Evolutionary conservation across 2,888 invertebrate species (phyloP), one percentile per base, ranked within the genome.

Genomic region (Choreutis nemorana): DNA sequence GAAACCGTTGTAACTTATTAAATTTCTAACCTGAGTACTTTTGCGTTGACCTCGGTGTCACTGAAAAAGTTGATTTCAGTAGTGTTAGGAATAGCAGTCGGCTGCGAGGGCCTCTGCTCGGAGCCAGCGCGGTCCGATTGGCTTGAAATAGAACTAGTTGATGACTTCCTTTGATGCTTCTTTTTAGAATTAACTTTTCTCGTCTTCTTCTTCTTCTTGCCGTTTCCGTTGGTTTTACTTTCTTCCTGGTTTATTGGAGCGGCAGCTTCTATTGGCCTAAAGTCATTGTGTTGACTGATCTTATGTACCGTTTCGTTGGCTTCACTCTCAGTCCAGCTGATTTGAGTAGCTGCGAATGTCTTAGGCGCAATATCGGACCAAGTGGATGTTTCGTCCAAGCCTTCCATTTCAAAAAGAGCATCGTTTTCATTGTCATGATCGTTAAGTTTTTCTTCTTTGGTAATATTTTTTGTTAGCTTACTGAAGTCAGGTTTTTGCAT

Each of bases 41-140:
- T 67, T 1, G 84, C 84, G n/a, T 89, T 89, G 28, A 92, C 78
- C 77, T 97, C 96, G 0, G 92, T 91, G 56, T 97, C 97, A 56
- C 96, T 96, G 71, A 92, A 96, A 78, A 95, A 95, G 58, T 94
- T 60, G 40, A 73, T 64, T 23, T 77, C 78, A 3, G 57, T 47
- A 25, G 56, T 40, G 35, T 64, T 68, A 9, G 64, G 63, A 33
- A 71, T 62, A 32, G 68, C 45, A 4, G 71, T 50, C 4, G 71
- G 55, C 40, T 58, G 64, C 2, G 65, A 41, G 23, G 55, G 44
- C 9, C 77, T 64, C 38, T 67, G 63, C 37, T 82, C 81, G 13
- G 71, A 65, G 10, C 70, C 62, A n/a, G 75, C 68, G 34, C 77
- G 66, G 48, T 82, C 82, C 15, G 81, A 79, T 38, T 79, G 78